Evolutionary conservation across 2,888 invertebrate genomes (phyloP), one percentile per base, ranked within the genome.

Genomic region (Chalcis sispes): DNA sequence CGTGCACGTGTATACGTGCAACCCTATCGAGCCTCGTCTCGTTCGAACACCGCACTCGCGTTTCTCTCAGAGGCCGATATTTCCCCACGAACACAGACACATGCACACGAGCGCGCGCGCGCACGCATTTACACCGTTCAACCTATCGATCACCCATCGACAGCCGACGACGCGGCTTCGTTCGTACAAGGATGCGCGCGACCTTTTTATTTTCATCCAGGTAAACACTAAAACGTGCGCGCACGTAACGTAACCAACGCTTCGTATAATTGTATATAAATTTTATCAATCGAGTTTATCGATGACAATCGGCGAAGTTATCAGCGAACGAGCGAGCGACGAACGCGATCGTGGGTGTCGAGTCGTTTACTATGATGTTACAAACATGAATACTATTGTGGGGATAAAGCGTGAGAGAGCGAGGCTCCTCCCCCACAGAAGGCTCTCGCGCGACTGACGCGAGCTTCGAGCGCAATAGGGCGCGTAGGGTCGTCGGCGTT

Each of bases 391-490:
- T 23, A n/a, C 20, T 54, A 2, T 13, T 52, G n/a, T 36, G 67
- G 71, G 73, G 56, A 59, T 66, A 73, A 77, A 73, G 80, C 75
- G 78, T 74, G 81, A 80, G 77, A 79, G 80, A 81, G 81, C 75
- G 79, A 77, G 81, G 40, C 89, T 89, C 88, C 85, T 86, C 84
- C 85, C 85, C 84, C 85, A 82, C 81, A 82, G 85, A 87, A 85
- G 86, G 87, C 86, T 86, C 86, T 86, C 88, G 90, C 86, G 86
- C 87, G 86, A 87, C 86, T 87, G 85, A 85, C 85, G 85, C 83
- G 82, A 80, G 77, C 76, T 81, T 64, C 64, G 48, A 79, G 71
- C 69, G 77, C 74, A 78, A 61, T 67, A 75, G 73, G 76, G 72
- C 54, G 67, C 52, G 46, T 66, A 64, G 72, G 72, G 77, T 77